Evolutionary conservation across 2,888 invertebrate genomes (phyloP), one percentile per base, ranked within the genome.

Genomic region (Brachyptera risi): DNA sequence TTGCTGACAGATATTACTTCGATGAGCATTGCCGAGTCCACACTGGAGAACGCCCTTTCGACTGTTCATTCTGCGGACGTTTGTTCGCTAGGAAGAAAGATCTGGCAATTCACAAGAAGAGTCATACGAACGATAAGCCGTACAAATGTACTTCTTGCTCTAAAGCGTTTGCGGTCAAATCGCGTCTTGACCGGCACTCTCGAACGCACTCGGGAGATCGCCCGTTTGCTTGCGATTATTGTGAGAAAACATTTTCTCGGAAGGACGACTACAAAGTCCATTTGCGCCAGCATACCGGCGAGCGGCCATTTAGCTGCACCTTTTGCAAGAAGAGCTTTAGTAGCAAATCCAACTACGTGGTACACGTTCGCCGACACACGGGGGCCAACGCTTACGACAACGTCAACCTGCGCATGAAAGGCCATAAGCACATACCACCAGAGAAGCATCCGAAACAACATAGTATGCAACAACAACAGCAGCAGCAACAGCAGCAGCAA

Each of bases 31-130:
- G 31, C 13, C 63, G 63, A 11, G 59, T 62, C 3, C 66, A 66
- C 58, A 58, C 61, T 9, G 64, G 60, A 2, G 60, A 60, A 23
- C 61, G 61, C 31, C 64, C 66, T n/a, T 65, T 63, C 56, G 35
- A 31, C 13, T 66, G 66, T 51, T 54, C 60, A 3, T 62, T 50
- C 40, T 66, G 66, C 49, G 19, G 26, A 4, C 40, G 60, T 21
- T 17, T 42, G 31, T 66, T 66, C 51, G 56, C 63, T 1, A 61
- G 66, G 11, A 61, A 62, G 50, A 66, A 66, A 50, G 66, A 66
- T 50, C 54, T 62, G 11, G 56, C 57, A 1, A 49, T 65, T 1
- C 65, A 65, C 37, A 56, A 50, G 15, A 63, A 62, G 49, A 58
- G 24, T 27, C 66, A 66, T 40, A 60, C 64, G 1, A 59, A 61